Percentiles rank a stretch among this genome's conserved stretches.
Conservation (phyloP, 2,888 invertebrate genomes). For the Machimus atricapillus region DNA sequence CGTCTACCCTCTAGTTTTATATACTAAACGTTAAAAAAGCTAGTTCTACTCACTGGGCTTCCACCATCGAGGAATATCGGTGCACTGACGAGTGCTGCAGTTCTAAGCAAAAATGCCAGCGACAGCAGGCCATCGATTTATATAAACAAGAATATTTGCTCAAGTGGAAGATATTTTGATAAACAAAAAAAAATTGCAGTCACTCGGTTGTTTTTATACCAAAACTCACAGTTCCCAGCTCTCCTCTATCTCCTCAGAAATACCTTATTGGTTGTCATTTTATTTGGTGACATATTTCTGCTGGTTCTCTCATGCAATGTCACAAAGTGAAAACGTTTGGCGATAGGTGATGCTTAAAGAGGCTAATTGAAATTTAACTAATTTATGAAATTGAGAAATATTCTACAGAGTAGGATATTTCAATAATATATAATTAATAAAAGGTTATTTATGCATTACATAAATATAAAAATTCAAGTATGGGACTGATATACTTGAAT, state of each 20-base stretch:
- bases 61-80: neutral
- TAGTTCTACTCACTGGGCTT: neutral
- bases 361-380: neutral
- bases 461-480: too few species aligned
- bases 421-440: too few species aligned
- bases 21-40: neutral
- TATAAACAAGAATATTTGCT: neutral
- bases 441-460: too few species aligned
- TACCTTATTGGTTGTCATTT: neutral
- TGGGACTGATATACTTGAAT: too few species aligned
- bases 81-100: neutral
- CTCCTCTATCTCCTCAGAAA: neutral
- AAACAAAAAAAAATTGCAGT: neutral
- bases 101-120: neutral
- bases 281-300: neutral
- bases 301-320: neutral
- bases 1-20: neutral
- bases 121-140: neutral
- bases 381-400: neutral
- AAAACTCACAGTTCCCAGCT: neutral
- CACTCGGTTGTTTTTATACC: neutral
- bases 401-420: too few species aligned
- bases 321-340: neutral
- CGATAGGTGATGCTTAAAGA: neutral
- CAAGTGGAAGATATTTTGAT: neutral